phyloP scores from a whole-genome alignment of 2,113 vertebrate species.

The Thymallus thymallus region DNA sequence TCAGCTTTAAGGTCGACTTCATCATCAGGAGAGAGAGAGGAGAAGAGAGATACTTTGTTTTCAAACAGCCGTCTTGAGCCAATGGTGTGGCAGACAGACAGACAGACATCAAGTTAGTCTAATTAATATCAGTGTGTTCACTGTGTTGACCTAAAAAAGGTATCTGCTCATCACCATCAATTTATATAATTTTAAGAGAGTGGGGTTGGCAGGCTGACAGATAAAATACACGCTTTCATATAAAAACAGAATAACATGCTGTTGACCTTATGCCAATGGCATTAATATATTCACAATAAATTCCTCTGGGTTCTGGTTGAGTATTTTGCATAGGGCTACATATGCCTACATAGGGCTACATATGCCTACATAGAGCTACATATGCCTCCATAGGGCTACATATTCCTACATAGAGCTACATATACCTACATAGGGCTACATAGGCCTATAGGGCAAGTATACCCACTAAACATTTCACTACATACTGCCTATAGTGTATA shows the following conservation, averaged over 20 bases:
- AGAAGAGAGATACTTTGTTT: constrained; percentile 5
- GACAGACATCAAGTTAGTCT: constrained; percentile 41
- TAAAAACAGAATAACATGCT: not conserved
- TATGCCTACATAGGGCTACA: no score
- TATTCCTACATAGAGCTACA: no score
- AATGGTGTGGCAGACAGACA: not conserved
- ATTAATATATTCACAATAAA: not conserved
- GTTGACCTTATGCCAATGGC: not conserved
- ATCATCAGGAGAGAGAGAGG: constrained; percentile 43
- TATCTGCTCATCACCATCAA: not conserved
- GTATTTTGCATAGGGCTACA: no score
- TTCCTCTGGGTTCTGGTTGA: no score
- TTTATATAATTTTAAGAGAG: not conserved
- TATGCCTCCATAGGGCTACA: no score
- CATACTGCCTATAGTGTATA: no score
- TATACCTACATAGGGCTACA: no score
- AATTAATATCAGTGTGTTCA: constrained; percentile 54
- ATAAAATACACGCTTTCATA: not conserved
- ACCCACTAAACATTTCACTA: no score
- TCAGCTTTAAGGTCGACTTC: constrained; percentile 60
- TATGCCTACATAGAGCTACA: no score
- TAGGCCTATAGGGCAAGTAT: no score
- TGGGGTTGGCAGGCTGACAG: not conserved
- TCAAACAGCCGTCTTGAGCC: no score
- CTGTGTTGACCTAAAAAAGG: constrained; percentile 41